A percentile compares a stretch with the other conserved stretches of the same genome.
Conservation (phyloP, 2,888 invertebrate species). For the Thera britannica region DNA sequence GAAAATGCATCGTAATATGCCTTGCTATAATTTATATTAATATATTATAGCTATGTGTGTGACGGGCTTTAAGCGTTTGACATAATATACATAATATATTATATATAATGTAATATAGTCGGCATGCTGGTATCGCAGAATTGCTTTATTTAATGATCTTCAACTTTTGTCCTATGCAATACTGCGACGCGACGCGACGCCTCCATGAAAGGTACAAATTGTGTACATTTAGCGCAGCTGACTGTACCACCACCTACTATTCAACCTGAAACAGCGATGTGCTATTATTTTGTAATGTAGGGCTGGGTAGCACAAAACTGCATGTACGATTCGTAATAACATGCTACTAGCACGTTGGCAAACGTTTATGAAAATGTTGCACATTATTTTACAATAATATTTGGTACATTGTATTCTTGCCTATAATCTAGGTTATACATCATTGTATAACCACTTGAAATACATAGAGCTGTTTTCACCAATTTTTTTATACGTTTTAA, state of each 20-base stretch:
- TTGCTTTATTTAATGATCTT: no score
- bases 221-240: background rate
- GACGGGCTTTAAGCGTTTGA: no score
- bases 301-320: conserved; percentile 12
- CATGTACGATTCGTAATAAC: conserved; percentile 31
- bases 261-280: conserved; percentile 8
- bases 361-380: conserved; percentile 29
- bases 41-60: no score
- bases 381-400: conserved; percentile 22
- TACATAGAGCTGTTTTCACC: background rate
- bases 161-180: no score
- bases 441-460: background rate
- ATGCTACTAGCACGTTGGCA: conserved; percentile 21
- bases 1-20: no score
- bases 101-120: no score
- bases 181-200: no score
- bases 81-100: no score
- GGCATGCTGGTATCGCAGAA: no score
- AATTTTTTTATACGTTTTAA: background rate
- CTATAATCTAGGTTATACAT: conserved; percentile 9
- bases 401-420: conserved; percentile 4
- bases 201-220: no score
- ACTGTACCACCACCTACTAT: background rate
- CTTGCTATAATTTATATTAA: no score
- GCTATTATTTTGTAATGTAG: conserved; percentile 23